Evolutionary conservation across 1,140 invertebrate species (phyloP), one percentile per base, ranked within the genome.

Genomic region (Eupeodes corollae): DNA sequence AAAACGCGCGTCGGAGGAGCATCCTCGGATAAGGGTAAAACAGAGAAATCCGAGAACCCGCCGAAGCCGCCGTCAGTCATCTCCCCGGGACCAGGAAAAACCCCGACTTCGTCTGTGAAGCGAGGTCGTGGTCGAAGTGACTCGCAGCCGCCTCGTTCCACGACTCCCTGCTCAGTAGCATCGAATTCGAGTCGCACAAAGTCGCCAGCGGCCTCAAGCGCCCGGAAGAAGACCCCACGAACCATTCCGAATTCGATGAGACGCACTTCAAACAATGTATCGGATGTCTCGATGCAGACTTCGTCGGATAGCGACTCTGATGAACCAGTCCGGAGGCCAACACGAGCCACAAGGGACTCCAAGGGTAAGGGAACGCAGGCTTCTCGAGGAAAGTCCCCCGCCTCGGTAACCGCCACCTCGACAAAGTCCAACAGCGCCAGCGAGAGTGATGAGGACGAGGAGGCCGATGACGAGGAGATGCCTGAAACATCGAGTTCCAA

Each of bases 141-240:
- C 30, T 58, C 70, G 3, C 70, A 71, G 47, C 71, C 71, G 3
- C 71, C 72, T 11, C 70, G 80, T 32, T 80, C 79, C 1, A 75
- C 73, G 26, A 83, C 75, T 39, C 80, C 75, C 34, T 75, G 73
- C 15, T 77, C 73, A 50, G 73, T 74, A 49, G 79, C 70, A 47
- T 79, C 70, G 48, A 76, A 73, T 13, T 76, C 71, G 54, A 79
- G 72, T 46, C 75, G 75, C 54, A 81, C 72, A 44, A 85, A 83
- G 60, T 83, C 80, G 59, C 77, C 75, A 11, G 76, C 74, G 2
- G 54, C 61, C 2, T 57, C 63, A 6, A 75, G 73, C 15, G 70
- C 73, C 2, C 70, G 70, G 3, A 70, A 64, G 30, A 66, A 68
- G 63, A 34, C 75, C 60, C 51, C 67, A 44, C 18, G 45, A 13